phyloP scores from a whole-genome alignment of 2,797 vertebrate genomes.

The Hylomyscus alleni region DNA sequence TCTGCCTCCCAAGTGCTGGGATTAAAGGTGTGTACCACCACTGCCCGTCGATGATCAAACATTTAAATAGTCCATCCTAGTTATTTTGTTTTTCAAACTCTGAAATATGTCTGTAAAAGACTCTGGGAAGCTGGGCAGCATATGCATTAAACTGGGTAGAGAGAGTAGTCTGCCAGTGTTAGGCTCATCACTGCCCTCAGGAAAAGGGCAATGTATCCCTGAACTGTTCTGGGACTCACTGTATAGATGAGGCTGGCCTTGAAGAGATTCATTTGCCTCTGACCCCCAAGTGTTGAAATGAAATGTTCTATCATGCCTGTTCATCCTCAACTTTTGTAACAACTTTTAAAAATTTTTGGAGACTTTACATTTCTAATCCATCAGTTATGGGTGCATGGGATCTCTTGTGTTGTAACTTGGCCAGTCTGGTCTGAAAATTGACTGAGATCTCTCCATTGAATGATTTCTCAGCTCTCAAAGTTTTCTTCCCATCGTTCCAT shows the following conservation, averaged over 20 bases:
- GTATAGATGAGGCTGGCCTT: too few species aligned
- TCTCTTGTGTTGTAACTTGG: too few species aligned
- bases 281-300: not conserved
- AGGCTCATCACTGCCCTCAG: constrained; percentile 56
- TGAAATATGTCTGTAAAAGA: constrained; percentile 41
- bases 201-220: constrained; percentile 1
- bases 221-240: too few species aligned
- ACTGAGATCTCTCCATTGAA: too few species aligned
- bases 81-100: constrained; percentile 55
- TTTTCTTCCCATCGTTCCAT: too few species aligned
- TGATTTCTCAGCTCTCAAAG: too few species aligned
- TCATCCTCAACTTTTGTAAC: not conserved
- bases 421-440: too few species aligned
- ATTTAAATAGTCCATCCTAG: not conserved
- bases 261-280: not conserved
- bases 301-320: not conserved
- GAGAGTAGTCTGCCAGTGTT: constrained; percentile 28
- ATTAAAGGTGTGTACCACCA: too few species aligned
- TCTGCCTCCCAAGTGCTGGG: too few species aligned
- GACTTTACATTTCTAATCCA: not conserved
- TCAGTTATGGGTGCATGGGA: too few species aligned
- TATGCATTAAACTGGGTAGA: constrained; percentile 59
- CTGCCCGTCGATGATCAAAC: constrained; percentile 21
- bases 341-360: not conserved
- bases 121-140: not conserved